Percentiles rank a stretch among this genome's conserved stretches.
phyloP scores from a whole-genome alignment of 2,113 vertebrate genomes.

The Eupsittula cactorum region DNA sequence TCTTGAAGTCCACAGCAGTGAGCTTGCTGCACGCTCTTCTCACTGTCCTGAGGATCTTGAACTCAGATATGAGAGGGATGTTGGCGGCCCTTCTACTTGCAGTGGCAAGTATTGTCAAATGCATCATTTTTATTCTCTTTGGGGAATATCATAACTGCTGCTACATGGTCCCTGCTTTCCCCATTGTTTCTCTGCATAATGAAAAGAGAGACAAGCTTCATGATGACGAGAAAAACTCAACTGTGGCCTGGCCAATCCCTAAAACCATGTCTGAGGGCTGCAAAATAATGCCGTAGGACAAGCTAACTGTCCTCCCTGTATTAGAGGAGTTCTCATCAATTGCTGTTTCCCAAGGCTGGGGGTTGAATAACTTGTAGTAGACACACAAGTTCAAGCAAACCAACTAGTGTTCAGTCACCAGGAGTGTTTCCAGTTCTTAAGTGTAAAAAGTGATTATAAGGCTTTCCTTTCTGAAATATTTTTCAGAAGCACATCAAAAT shows the following conservation, averaged over 20 bases:
- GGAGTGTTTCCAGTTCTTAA: neutral
- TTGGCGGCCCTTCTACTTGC: neutral
- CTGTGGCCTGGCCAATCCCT: neutral
- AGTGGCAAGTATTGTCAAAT: neutral
- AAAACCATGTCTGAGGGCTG: neutral
- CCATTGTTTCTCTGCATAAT: neutral
- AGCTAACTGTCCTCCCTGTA: neutral
- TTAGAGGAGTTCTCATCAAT: neutral
- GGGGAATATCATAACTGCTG: neutral
- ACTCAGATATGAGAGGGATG: neutral
- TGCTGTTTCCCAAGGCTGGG: neutral
- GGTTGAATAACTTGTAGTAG: neutral
- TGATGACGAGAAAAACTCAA: neutral
- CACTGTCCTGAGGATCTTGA: too few relatives aligned
- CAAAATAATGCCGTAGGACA: neutral
- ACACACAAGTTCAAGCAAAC: neutral
- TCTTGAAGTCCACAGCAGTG: too few relatives aligned
- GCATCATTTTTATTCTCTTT: neutral
- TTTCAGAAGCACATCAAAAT: neutral
- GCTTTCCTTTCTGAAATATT: neutral
- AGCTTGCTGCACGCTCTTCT: too few relatives aligned
- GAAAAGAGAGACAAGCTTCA: neutral
- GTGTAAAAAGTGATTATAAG: neutral
- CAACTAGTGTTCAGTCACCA: neutral
- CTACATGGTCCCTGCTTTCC: neutral